Evolutionary conservation across 1,140 invertebrate species (phyloP).

Genomic region (Teleogryllus occipitalis): DNA sequence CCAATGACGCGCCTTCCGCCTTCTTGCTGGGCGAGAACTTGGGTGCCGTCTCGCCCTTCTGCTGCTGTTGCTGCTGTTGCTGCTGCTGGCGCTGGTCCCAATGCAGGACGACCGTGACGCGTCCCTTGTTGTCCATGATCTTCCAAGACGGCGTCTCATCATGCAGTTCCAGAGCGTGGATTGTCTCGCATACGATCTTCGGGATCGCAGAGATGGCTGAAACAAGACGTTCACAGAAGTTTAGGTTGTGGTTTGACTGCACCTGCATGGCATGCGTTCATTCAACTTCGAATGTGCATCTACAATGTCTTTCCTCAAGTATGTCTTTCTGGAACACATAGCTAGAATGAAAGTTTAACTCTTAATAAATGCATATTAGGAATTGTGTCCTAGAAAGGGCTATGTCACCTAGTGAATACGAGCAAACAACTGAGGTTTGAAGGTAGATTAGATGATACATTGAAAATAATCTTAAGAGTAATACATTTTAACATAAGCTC

Average conservation of each 20-base stretch:
- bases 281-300: too few relatives aligned
- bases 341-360: too few relatives aligned
- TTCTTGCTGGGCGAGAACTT: conserved; percentile 57
- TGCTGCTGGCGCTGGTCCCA: conserved; percentile 63
- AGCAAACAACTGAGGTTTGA: too few relatives aligned
- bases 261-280: too few relatives aligned
- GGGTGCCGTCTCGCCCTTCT: conserved; percentile 43
- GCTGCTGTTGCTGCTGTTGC: conserved; percentile 28
- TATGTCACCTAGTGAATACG: too few relatives aligned
- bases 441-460: too few relatives aligned
- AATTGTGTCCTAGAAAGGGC: too few relatives aligned
- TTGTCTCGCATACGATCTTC: conserved; percentile 92
- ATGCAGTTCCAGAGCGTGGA: conserved; percentile 84
- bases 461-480: too few relatives aligned
- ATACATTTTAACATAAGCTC: too few relatives aligned
- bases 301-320: too few relatives aligned
- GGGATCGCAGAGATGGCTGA: conserved; percentile 90
- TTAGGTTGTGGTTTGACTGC: background rate
- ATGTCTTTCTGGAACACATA: too few relatives aligned
- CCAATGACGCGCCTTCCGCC: conserved; percentile 45
- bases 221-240: conserved; percentile 25
- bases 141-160: conserved; percentile 94
- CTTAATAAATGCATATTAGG: too few relatives aligned
- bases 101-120: conserved; percentile 85
- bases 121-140: conserved; percentile 92